These are phyloP conservation scores for Cryptophagus acutangulus DNA, from an alignment of 2,888 invertebrate genomes.

Conservation along the genomic window DNA sequence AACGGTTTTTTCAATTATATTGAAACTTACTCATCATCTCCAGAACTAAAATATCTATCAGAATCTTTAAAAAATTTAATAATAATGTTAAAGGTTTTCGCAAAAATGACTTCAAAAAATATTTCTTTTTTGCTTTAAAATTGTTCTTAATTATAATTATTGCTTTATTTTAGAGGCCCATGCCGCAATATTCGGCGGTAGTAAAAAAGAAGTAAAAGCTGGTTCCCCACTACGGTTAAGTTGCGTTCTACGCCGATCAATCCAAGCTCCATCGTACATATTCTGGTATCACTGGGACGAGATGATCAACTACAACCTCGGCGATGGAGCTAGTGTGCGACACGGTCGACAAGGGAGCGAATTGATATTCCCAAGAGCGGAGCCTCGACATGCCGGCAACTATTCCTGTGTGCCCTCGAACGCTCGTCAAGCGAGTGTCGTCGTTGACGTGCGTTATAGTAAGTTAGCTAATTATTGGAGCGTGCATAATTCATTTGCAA, in stretches of 20 bases:
- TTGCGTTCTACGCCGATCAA: conserved; percentile 63
- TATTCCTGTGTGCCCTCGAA: conserved; percentile 78
- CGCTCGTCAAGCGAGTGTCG: conserved; percentile 68
- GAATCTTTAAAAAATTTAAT: too few relatives aligned
- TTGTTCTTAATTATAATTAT: too few relatives aligned
- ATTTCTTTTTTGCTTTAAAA: too few relatives aligned
- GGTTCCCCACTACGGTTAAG: conserved; percentile 62
- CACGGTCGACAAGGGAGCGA: conserved; percentile 50
- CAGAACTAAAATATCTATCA: too few relatives aligned
- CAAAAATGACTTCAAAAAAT: too few relatives aligned
- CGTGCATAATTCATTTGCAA: too few relatives aligned
- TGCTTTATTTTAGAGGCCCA: conserved; percentile 58
- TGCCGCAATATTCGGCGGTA: conserved; percentile 64
- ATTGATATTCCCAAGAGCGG: conserved; percentile 50
- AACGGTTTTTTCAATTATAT: too few relatives aligned
- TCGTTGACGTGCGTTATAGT: conserved; percentile 68
- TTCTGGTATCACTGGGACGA: conserved; percentile 81
- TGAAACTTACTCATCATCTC: too few relatives aligned
- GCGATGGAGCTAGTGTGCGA: conserved; percentile 53
- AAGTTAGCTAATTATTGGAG: too few relatives aligned
- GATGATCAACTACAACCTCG: conserved; percentile 81
- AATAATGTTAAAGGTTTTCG: too few relatives aligned
- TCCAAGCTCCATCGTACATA: conserved; percentile 66
- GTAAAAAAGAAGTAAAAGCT: conserved; percentile 64
- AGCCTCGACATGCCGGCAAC: conserved; percentile 67